Evolutionary conservation across 2,113 vertebrate species (phyloP), one percentile per base, ranked within the genome.

Genomic region (Sceloporus undulatus): DNA sequence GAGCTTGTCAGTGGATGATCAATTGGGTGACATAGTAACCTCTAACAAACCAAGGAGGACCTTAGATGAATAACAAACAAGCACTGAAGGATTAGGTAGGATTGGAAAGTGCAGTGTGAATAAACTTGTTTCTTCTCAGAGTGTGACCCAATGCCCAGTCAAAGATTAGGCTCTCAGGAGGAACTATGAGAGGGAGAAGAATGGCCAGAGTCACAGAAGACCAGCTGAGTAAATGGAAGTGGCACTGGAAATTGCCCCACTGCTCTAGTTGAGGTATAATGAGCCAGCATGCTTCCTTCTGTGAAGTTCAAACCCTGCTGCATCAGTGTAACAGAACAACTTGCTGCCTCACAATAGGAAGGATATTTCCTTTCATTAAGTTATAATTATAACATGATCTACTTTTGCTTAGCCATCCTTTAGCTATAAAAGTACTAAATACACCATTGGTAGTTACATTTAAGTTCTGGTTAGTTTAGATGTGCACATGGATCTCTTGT

Each of bases 61-160:
- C 23, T n/a, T 40, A 42, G 70, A 40, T 40, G 78, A 92, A 85
- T 11, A 90, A 21, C 48, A 91, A 23, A 83, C 21, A 62, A 82
- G 40, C 85, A 88, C 3, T 68, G 3, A 29, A 19, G 79, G 5
- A 25, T 0, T 79, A 1, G n/a, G 18, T 23, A 80, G 78, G 81
- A 88, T 34, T 2, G 68, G 80, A 81, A 4, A 54, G 87, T 0
- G 1, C 1, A 29, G 1, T 3, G 74, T 71, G 2, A 82, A 90
- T 0, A 0, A 25, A 82, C 27, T 18, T 77, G 11, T n/a, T 62
- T 90, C 18, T 38, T 62, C 5, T 19, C 56, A 38, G 81, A 1
- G 23, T 5, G 52, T 87, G 48, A 48, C 86, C 87, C 86, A 89
- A 86, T 90, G 7, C 52, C 70, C 14, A 34, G 1, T 11, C 40